Evolutionary conservation across 92 coral and sea anemone genomes (phyloP).

Genomic region (Umimayanthus chanpuru): DNA sequence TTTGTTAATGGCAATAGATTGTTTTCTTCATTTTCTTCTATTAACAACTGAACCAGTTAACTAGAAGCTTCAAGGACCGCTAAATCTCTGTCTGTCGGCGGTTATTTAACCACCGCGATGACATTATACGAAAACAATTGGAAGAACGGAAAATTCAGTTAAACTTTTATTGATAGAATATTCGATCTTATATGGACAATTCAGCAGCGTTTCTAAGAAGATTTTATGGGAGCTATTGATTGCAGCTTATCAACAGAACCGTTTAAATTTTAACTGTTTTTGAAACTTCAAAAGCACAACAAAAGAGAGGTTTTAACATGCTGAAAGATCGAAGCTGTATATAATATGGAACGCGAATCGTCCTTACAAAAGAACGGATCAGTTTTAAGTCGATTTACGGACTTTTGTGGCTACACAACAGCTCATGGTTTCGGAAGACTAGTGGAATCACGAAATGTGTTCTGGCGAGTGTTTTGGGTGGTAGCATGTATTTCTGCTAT

Average conservation of each 20-base stretch:
- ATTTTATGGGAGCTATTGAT: not conserved
- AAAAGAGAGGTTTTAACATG: not conserved
- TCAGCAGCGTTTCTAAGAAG: not conserved
- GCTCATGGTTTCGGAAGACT: conserved; percentile 39
- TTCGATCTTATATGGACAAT: not conserved
- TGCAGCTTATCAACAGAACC: not conserved
- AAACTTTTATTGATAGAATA: not conserved
- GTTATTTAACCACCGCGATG: not conserved
- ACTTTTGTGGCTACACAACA: conserved; percentile 36
- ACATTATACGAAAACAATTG: not conserved
- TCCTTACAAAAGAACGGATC: not conserved
- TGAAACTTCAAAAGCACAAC: no score
- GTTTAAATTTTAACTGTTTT: no score
- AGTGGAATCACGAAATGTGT: not conserved
- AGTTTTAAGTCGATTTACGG: not conserved
- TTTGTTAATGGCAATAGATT: not conserved
- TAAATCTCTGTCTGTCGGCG: not conserved
- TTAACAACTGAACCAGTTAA: not conserved
- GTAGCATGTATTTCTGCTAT: conserved; percentile 13
- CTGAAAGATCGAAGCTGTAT: not conserved
- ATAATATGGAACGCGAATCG: not conserved
- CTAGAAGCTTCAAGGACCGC: not conserved
- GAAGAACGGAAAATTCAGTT: not conserved
- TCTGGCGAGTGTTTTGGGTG: conserved; percentile 31
- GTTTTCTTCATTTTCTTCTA: not conserved